phyloP scores from a whole-genome alignment of 2,113 vertebrate genomes.

The Tringa solitaria region DNA sequence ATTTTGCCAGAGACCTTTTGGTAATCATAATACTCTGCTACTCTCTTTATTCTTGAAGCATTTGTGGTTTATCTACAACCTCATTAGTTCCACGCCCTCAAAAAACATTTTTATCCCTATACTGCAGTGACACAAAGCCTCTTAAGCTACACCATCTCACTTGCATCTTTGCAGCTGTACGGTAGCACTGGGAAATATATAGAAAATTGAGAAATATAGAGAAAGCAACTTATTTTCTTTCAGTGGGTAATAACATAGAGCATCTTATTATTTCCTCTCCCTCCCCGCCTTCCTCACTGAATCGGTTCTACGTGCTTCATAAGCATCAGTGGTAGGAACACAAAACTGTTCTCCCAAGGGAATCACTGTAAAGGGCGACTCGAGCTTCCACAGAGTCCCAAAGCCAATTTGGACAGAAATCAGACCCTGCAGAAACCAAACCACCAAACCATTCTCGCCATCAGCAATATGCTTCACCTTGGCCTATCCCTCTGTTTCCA shows the following conservation, averaged over 20 bases:
- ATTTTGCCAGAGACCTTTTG: background rate
- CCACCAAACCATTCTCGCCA: background rate
- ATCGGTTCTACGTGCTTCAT: background rate
- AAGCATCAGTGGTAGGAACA: background rate
- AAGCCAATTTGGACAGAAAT: background rate
- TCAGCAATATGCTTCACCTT: background rate
- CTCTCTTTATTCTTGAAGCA: background rate
- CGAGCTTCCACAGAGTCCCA: background rate
- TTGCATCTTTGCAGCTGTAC: background rate
- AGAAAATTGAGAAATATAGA: background rate
- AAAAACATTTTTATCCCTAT: conserved; percentile 1
- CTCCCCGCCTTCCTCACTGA: background rate
- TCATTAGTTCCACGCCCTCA: background rate
- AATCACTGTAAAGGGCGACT: background rate
- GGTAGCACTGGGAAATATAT: background rate
- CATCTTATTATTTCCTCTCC: background rate
- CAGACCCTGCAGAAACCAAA: background rate
- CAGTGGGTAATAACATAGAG: background rate
- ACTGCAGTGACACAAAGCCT: background rate
- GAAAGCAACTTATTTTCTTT: background rate
- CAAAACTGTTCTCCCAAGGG: background rate
- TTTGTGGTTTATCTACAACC: background rate
- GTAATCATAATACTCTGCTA: background rate
- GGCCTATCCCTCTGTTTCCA: background rate
- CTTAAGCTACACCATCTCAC: background rate